Evolutionary conservation across 2,113 vertebrate species (phyloP).

Genomic region (Nestor notabilis): DNA sequence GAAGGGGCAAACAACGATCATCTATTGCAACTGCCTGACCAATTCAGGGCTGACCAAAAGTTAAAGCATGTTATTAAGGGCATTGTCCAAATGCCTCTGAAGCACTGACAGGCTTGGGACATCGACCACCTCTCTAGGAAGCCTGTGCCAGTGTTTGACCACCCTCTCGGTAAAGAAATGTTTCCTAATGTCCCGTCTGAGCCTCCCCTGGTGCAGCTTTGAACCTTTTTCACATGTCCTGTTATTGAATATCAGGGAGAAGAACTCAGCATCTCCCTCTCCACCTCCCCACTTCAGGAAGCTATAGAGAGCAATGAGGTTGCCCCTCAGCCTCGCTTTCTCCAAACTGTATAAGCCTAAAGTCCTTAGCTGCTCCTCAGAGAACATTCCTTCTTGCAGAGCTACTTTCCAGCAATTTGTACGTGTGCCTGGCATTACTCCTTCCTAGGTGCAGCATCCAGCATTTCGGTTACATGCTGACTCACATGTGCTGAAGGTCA

Average conservation of each 20-base stretch:
- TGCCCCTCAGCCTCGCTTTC: background rate
- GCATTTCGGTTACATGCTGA: accelerated
- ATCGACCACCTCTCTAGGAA: background rate
- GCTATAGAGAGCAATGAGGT: background rate
- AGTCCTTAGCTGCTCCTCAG: background rate
- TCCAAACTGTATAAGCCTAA: background rate
- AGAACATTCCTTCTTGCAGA: background rate
- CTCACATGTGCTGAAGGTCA: background rate
- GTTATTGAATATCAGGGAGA: background rate
- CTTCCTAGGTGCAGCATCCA: accelerated
- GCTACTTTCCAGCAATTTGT: background rate
- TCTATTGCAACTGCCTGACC: background rate
- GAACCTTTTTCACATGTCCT: too few relatives aligned
- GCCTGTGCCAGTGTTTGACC: background rate
- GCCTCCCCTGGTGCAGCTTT: background rate
- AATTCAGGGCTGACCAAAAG: background rate
- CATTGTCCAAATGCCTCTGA: background rate
- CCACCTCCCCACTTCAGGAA: background rate
- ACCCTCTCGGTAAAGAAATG: background rate
- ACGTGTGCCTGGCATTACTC: background rate
- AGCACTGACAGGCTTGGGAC: background rate
- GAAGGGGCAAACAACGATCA: background rate
- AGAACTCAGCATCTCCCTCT: background rate
- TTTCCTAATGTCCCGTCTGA: background rate
- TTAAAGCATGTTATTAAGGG: background rate